phyloP scores from a whole-genome alignment of 2,888 invertebrate genomes.

The Nipponacmea schrenckii region DNA sequence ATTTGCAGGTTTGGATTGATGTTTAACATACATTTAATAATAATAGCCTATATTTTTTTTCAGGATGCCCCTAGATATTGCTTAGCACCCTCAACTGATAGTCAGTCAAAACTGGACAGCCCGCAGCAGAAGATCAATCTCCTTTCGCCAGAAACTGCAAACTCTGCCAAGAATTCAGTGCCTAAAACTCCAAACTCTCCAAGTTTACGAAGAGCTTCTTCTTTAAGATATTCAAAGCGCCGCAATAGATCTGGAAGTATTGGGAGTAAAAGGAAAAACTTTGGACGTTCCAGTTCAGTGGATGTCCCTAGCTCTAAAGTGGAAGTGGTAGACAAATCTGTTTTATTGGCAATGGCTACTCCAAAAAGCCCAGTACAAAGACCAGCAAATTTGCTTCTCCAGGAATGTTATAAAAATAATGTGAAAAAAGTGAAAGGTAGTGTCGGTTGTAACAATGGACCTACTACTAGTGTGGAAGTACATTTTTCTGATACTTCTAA shows the following conservation, averaged over 20 bases:
- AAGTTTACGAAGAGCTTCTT: conserved; percentile 26
- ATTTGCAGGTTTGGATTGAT: too few relatives aligned
- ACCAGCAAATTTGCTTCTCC: conserved; percentile 48
- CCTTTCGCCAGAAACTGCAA: conserved; percentile 17
- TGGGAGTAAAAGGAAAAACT: conserved; percentile 26
- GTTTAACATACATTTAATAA: too few relatives aligned
- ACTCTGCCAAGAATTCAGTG: conserved; percentile 13
- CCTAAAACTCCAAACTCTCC: conserved; percentile 15
- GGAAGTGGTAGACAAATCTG: conserved; percentile 5
- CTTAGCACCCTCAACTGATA: not conserved
- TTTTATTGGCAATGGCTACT: conserved; percentile 38
- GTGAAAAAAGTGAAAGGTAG: conserved; percentile 19
- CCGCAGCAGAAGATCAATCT: conserved; percentile 7
- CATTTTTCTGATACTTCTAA: conserved; percentile 52
- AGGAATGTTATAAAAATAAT: conserved; percentile 42
- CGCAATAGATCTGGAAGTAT: conserved; percentile 34
- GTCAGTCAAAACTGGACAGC: not conserved
- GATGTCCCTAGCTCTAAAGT: conserved; percentile 24
- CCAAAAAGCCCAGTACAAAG: conserved; percentile 46
- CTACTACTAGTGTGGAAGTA: conserved; percentile 39
- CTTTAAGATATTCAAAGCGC: conserved; percentile 33
- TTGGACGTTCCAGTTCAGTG: conserved; percentile 34
- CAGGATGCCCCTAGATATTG: not conserved
- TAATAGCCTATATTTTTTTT: not conserved
- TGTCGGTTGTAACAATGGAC: conserved; percentile 30